phyloP scores from a whole-genome alignment of 2,113 vertebrate genomes.

The Meriones unguiculatus region DNA sequence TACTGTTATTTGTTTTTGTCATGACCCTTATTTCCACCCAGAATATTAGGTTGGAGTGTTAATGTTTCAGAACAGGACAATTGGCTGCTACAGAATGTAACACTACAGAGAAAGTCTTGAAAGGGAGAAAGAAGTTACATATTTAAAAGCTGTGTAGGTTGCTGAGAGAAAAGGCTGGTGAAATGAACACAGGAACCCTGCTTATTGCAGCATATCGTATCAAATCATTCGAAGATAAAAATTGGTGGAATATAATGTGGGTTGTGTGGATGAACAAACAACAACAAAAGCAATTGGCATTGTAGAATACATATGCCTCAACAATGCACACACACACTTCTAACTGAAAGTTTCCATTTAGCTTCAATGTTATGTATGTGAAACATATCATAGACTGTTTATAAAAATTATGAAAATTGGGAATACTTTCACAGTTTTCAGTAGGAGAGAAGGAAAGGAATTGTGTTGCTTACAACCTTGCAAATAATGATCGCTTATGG shows the following conservation, averaged over 20 bases:
- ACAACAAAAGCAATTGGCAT: background rate
- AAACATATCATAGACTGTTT: background rate
- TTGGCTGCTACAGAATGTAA: background rate
- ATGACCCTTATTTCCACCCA: background rate
- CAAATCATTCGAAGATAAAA: background rate
- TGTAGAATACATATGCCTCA: rapidly evolving
- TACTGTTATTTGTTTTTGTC: background rate
- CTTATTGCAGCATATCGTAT: background rate
- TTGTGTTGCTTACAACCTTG: background rate
- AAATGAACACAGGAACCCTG: background rate
- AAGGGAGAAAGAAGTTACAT: background rate
- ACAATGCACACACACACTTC: background rate
- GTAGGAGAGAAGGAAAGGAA: background rate
- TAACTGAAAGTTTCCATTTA: background rate
- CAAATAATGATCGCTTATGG: background rate
- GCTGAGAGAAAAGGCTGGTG: background rate
- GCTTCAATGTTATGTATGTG: background rate
- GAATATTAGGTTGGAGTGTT: background rate
- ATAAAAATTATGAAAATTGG: background rate
- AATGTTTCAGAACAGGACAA: background rate
- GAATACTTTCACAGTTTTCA: background rate
- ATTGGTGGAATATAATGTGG: background rate
- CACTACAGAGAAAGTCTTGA: background rate
- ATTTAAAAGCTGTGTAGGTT: background rate
- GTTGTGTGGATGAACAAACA: background rate